Evolutionary conservation across 1,140 invertebrate species (phyloP).

Genomic region (Drosophila bocqueti): DNA sequence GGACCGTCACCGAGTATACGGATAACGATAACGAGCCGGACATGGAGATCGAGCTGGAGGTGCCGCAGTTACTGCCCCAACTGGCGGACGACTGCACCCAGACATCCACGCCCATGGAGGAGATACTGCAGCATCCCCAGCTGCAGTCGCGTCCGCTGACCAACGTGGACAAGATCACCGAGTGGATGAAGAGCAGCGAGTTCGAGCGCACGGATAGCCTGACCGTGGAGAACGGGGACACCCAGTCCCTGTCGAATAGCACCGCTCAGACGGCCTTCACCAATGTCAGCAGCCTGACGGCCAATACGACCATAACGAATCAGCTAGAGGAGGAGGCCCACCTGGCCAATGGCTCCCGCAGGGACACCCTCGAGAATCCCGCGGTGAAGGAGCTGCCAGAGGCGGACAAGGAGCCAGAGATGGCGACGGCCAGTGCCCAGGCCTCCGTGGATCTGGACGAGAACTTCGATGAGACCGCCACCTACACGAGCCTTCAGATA

Average conservation of each 20-base stretch:
- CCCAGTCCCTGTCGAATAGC: slow-evolving; percentile 52
- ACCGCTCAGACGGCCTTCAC: slow-evolving; percentile 73
- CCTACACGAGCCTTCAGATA: slow-evolving; percentile 92
- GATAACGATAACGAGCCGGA: slow-evolving; percentile 70
- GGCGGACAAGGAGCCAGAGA: slow-evolving; percentile 43
- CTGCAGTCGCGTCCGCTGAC: slow-evolving; percentile 57
- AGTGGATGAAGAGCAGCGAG: slow-evolving; percentile 81
- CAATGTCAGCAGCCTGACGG: slow-evolving; percentile 69
- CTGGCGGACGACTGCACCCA: slow-evolving; percentile 74
- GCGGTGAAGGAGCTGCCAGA: slow-evolving; percentile 75
- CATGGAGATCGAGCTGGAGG: slow-evolving; percentile 78
- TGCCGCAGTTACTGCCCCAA: slow-evolving; percentile 67
- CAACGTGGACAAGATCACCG: slow-evolving; percentile 79
- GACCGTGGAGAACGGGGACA: slow-evolving; percentile 79
- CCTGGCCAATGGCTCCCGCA: slow-evolving; percentile 87
- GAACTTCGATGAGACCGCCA: slow-evolving; percentile 89
- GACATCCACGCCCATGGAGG: slow-evolving; percentile 79
- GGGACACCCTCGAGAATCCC: slow-evolving; percentile 84
- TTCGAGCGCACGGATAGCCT: slow-evolving; percentile 80
- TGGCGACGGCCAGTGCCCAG: slow-evolving; percentile 60
- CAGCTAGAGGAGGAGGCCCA: slow-evolving; percentile 85
- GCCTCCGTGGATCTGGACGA: slow-evolving; percentile 87
- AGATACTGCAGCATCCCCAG: slow-evolving; percentile 71
- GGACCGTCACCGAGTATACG: slow-evolving; percentile 66
- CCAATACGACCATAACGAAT: slow-evolving; percentile 77